Percentiles rank a stretch among this genome's conserved stretches.
Evolutionary conservation across 2,113 vertebrate species (phyloP).

Genomic region (Alaudala cheleensis): DNA sequence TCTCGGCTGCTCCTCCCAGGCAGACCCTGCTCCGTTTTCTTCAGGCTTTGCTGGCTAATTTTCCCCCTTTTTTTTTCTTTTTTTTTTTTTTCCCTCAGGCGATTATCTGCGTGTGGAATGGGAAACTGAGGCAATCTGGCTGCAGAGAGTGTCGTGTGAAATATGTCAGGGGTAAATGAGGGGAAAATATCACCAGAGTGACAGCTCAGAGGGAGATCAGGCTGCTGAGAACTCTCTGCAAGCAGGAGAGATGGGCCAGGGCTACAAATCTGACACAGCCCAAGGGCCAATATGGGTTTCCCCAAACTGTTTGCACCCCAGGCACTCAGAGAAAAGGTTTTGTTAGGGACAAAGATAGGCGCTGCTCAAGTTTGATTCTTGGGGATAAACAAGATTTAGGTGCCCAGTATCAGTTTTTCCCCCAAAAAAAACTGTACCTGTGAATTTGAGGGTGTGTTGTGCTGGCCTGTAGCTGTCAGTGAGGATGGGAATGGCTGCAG

Average conservation of each 20-base stretch:
- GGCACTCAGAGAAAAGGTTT: neutral
- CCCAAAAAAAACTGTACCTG: neutral
- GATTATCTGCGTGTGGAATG: neutral
- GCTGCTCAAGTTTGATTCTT: neutral
- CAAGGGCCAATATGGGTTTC: neutral
- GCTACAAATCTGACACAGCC: neutral
- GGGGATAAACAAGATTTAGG: neutral
- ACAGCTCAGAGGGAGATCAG: neutral
- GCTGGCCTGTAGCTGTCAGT: neutral
- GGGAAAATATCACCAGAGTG: neutral
- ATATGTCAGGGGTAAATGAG: neutral
- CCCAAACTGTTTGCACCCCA: neutral
- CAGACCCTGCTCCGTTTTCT: rapidly evolving
- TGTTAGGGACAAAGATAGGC: neutral
- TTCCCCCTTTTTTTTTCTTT: neutral
- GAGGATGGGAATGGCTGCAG: neutral
- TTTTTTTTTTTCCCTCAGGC: neutral
- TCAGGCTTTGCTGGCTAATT: neutral
- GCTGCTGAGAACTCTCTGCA: neutral
- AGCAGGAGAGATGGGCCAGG: rapidly evolving
- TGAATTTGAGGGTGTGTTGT: neutral
- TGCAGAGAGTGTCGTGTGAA: neutral
- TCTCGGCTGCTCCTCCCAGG: neutral
- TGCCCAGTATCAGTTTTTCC: neutral
- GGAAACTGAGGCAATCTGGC: neutral